These are phyloP conservation scores for Crematogaster levior DNA, from an alignment of 2,888 invertebrate genomes.

Conservation along the genomic window DNA sequence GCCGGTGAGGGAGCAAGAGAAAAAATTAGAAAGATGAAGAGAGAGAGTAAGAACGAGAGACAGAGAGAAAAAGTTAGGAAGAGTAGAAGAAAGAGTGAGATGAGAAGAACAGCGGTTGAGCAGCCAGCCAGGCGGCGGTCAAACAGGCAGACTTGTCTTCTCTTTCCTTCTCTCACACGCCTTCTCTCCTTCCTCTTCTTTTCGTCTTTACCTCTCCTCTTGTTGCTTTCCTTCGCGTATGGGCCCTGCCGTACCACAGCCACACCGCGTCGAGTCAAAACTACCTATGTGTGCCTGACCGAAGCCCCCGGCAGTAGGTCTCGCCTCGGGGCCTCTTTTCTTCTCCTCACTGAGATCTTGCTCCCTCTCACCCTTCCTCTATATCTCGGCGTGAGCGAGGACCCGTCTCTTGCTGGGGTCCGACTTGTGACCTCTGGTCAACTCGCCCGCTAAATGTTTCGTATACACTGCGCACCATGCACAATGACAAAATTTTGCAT, in stretches of 20 bases:
- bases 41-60: constrained; percentile 31
- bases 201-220: constrained; percentile 57
- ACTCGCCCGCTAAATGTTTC: constrained; percentile 63
- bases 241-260: constrained; percentile 66
- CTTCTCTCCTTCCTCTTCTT: constrained; percentile 47
- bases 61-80: constrained; percentile 3
- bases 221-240: constrained; percentile 73
- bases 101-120: constrained; percentile 47
- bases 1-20: constrained; percentile 56
- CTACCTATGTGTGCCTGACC: constrained; percentile 68
- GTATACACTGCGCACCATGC: constrained; percentile 39
- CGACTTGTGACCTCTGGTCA: constrained; percentile 72
- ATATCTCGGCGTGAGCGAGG: constrained; percentile 24
- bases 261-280: constrained; percentile 74
- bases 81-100: constrained; percentile 42
- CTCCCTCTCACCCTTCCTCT: constrained; percentile 43
- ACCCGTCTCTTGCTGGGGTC: constrained; percentile 52
- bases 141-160: constrained; percentile 71
- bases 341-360: constrained; percentile 54
- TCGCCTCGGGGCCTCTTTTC: constrained; percentile 70
- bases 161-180: constrained; percentile 44
- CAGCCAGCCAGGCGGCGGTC: constrained; percentile 73
- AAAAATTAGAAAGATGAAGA: constrained; percentile 19
- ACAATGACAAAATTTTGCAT: constrained; percentile 61
- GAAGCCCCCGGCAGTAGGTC: constrained; percentile 75